Conservation (phyloP, 2,113 vertebrate species). For the Sebastes fasciatus region DNA sequence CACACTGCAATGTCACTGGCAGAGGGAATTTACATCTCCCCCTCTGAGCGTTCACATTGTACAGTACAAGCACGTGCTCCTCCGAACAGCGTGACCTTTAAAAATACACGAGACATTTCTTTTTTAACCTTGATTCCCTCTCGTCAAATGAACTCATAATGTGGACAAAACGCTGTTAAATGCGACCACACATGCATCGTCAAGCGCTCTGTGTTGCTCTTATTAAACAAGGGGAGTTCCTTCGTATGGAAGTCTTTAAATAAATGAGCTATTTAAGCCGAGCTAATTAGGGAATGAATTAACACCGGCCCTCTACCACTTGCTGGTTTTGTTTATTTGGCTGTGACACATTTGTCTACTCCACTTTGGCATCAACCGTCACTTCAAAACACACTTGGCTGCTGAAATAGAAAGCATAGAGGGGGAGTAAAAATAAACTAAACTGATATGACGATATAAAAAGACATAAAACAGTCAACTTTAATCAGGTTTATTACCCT, state of each 20-base stretch:
- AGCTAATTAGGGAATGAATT: conserved; percentile 22
- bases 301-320: conserved; percentile 20
- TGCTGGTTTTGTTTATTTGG: conserved; percentile 43
- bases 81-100: neutral
- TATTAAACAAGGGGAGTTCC: neutral
- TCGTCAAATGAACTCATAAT: too few species aligned
- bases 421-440: neutral
- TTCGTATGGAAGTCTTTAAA: conserved; percentile 1
- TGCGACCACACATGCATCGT: neutral
- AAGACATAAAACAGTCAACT: neutral
- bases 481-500: neutral
- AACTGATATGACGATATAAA: neutral
- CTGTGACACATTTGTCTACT: conserved; percentile 25
- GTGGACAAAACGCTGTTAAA: neutral
- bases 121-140: too few species aligned
- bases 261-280: conserved; percentile 27
- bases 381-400: conserved; percentile 23
- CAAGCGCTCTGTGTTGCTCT: neutral
- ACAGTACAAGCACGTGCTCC: too few species aligned
- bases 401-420: neutral
- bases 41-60: too few species aligned
- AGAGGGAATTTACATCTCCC: neutral
- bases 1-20: neutral
- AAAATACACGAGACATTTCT: neutral
- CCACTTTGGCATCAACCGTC: conserved; percentile 14